A percentile compares a stretch with the other conserved stretches of the same genome.
Conservation (phyloP, 2,888 invertebrate genomes). For the Galeruca laticollis region DNA sequence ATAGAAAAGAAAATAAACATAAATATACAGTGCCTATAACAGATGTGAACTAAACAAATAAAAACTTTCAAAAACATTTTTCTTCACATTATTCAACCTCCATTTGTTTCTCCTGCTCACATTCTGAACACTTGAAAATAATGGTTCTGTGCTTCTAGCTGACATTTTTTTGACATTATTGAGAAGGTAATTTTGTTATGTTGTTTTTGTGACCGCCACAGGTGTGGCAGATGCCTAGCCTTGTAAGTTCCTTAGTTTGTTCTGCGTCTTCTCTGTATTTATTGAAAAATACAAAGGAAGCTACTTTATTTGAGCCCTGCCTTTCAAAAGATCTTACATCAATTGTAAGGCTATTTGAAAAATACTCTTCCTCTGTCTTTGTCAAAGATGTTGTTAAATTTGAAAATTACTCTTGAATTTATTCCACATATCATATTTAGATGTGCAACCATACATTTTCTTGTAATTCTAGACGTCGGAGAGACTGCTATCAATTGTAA, state of each 20-base stretch:
- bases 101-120: too few relatives aligned
- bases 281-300: too few relatives aligned
- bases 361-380: not conserved
- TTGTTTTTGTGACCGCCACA: not conserved
- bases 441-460: not conserved
- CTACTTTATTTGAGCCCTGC: too few relatives aligned
- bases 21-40: too few relatives aligned
- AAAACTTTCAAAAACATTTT: too few relatives aligned
- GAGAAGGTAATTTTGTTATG: not conserved
- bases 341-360: not conserved
- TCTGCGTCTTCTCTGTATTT: not conserved
- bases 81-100: too few relatives aligned
- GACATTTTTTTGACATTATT: not conserved
- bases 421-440: slow-evolving; percentile 7
- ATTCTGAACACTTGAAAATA: too few relatives aligned
- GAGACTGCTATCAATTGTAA: too few relatives aligned
- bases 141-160: not conserved
- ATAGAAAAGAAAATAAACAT: too few relatives aligned
- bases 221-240: not conserved
- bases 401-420: not conserved
- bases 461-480: slow-evolving; percentile 11
- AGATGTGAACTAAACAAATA: too few relatives aligned
- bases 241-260: not conserved
- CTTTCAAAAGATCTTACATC: not conserved
- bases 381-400: not conserved